phyloP scores from a whole-genome alignment of 2,888 invertebrate species.

The Euclidia mi region DNA sequence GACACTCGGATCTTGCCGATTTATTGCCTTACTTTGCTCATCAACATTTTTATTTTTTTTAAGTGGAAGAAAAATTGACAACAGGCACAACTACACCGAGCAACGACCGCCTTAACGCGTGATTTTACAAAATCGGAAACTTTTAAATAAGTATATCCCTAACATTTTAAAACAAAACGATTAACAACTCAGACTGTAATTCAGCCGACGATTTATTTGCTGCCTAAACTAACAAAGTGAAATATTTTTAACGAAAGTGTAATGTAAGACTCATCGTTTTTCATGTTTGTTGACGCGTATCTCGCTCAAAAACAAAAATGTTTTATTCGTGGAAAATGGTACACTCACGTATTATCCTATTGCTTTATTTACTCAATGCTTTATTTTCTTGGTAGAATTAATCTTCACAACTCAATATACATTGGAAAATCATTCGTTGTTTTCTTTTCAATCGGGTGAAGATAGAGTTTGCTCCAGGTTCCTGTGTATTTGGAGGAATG shows the following conservation, averaged over 20 bases:
- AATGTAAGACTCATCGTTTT: constrained; percentile 43
- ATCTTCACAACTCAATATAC: no score
- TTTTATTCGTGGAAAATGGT: constrained; percentile 33
- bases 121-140: constrained; percentile 66
- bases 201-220: constrained; percentile 70
- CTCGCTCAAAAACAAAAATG: constrained; percentile 30
- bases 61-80: constrained; percentile 64
- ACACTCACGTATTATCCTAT: constrained; percentile 3
- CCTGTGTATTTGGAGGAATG: no score
- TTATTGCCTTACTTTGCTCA: constrained; percentile 64
- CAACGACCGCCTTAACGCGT: constrained; percentile 66
- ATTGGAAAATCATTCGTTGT: no score
- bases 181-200: constrained; percentile 68
- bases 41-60: constrained; percentile 54
- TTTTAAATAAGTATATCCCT: constrained; percentile 48
- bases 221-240: constrained; percentile 61
- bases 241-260: constrained; percentile 58
- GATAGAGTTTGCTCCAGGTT: no score
- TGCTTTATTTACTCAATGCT: neutral
- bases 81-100: constrained; percentile 62
- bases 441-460: no score
- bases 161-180: constrained; percentile 65
- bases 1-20: constrained; percentile 61
- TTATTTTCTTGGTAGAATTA: no score
- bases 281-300: constrained; percentile 32